phyloP scores from a whole-genome alignment of 2,797 vertebrate genomes.

The Emydoidea blandingii region DNA sequence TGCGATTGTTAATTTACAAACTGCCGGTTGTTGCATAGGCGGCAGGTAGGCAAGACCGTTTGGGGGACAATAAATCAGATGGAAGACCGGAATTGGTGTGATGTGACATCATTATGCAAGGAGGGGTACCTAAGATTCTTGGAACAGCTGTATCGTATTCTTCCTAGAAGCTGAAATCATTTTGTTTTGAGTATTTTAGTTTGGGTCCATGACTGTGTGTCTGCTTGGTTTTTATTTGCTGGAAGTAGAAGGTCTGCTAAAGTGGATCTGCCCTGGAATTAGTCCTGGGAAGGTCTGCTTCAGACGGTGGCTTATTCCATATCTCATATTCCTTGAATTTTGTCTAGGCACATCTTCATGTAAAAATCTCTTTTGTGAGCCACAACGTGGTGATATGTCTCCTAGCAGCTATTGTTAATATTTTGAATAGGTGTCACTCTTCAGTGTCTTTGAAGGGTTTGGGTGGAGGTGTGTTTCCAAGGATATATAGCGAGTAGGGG shows the following conservation, averaged over 20 bases:
- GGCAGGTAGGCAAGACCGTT: constrained; percentile 67
- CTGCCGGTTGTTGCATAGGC: constrained; percentile 52
- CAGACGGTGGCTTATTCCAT: constrained; percentile 50
- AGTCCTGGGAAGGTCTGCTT: constrained; percentile 56
- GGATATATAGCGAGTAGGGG: neutral
- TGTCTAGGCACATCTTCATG: constrained; percentile 47
- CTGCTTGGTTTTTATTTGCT: constrained; percentile 12
- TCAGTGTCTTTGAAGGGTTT: constrained; percentile 33
- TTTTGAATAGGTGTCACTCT: constrained; percentile 49
- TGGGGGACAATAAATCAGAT: constrained; percentile 69
- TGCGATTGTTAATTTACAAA: constrained; percentile 65
- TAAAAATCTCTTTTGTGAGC: constrained; percentile 18
- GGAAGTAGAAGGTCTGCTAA: constrained; percentile 66
- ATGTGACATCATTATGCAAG: constrained; percentile 57
- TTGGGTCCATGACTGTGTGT: neutral
- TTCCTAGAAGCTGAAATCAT: constrained; percentile 53
- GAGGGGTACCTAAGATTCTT: constrained; percentile 7
- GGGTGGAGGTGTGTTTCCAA: constrained; percentile 39
- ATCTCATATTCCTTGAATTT: constrained; percentile 53
- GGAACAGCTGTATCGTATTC: constrained; percentile 27
- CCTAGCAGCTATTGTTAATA: constrained; percentile 33
- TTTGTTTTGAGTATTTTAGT: constrained; percentile 48
- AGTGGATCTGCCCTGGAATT: constrained; percentile 23
- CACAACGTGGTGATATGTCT: constrained; percentile 31
- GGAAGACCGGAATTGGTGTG: constrained; percentile 61